phyloP scores from a whole-genome alignment of 2,888 invertebrate genomes.

The Notodonta ziczac region DNA sequence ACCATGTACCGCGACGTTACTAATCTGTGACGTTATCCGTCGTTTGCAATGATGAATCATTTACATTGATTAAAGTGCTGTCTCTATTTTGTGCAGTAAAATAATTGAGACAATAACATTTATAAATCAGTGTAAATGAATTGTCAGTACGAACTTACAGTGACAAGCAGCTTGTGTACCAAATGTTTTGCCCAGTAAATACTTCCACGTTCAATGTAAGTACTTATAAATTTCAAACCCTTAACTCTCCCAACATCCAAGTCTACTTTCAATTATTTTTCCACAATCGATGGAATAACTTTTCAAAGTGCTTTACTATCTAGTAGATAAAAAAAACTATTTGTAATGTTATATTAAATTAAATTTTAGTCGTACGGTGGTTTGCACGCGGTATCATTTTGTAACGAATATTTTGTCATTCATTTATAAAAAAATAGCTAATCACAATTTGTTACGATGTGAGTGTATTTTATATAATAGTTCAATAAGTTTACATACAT shows the following conservation, averaged over 20 bases:
- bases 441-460: constrained; percentile 73
- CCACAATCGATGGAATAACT: constrained; percentile 70
- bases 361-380: constrained; percentile 76
- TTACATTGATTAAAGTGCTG: no score
- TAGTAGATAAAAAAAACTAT: constrained; percentile 79
- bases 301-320: constrained; percentile 85
- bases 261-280: constrained; percentile 46
- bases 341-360: constrained; percentile 77
- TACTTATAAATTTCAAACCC: constrained; percentile 11
- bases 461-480: constrained; percentile 75
- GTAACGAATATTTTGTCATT: constrained; percentile 29
- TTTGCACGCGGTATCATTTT: constrained; percentile 63
- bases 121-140: no score
- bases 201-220: constrained; percentile 8
- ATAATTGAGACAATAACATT: no score
- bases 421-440: constrained; percentile 47
- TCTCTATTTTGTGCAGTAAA: no score
- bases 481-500: constrained; percentile 29
- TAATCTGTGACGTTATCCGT: no score
- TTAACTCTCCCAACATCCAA: constrained; percentile 1
- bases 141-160: no score
- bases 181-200: neutral
- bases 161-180: neutral
- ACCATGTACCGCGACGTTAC: no score
- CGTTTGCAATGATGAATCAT: no score